These are phyloP conservation scores for Cantharis nigra DNA, from an alignment of 2,888 invertebrate genomes.

Conservation along the genomic window DNA sequence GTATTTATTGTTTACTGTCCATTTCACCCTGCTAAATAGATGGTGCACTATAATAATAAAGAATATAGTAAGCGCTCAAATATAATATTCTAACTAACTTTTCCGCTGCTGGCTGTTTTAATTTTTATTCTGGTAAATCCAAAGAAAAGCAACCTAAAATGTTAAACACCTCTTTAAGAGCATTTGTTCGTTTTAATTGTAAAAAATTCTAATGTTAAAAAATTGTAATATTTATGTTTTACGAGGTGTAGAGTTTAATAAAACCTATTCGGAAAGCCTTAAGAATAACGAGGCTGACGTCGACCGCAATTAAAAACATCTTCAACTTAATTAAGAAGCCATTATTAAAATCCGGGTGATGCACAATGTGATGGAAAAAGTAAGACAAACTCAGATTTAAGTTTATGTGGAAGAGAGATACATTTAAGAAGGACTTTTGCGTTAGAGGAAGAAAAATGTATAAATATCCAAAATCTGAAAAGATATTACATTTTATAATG, in stretches of 20 bases:
- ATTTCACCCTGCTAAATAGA: conserved; percentile 42
- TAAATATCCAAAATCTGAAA: conserved; percentile 46
- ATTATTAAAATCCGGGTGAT: conserved; percentile 53
- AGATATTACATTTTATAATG: conserved; percentile 54
- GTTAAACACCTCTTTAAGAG: background rate
- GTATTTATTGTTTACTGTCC: conserved; percentile 43
- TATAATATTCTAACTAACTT: background rate
- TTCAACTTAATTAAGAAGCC: conserved; percentile 56
- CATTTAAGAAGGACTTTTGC: conserved; percentile 39
- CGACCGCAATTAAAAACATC: conserved; percentile 56
- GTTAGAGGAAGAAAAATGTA: conserved; percentile 46
- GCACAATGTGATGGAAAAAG: conserved; percentile 47
- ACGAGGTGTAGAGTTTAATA: conserved; percentile 55
- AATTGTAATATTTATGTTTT: conserved; percentile 51
- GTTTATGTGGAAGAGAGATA: conserved; percentile 26
- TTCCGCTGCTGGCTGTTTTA: no score
- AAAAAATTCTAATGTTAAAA: conserved; percentile 14
- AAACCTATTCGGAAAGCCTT: conserved; percentile 51
- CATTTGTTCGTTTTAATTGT: background rate
- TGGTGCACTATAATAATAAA: conserved; percentile 12
- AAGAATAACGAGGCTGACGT: conserved; percentile 50
- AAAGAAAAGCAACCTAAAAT: background rate
- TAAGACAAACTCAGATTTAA: conserved; percentile 30
- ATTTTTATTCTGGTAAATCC: background rate
- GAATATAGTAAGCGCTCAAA: background rate